These are phyloP conservation scores for Magallana gigas DNA, from an alignment of 1,140 invertebrate species.

Conservation along the genomic window DNA sequence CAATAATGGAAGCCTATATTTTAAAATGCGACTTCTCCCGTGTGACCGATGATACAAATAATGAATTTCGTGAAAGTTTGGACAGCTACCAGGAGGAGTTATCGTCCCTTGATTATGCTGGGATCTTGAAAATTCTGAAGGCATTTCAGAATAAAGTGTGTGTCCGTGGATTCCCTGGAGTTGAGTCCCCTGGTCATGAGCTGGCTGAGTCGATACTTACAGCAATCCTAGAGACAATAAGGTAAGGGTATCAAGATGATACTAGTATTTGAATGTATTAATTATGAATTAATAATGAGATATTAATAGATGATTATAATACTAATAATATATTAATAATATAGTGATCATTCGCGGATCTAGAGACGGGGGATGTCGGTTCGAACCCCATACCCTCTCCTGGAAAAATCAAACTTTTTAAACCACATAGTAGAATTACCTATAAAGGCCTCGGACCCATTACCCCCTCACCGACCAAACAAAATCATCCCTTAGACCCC, in stretches of 20 bases:
- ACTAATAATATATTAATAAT: no score
- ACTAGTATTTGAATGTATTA: no score
- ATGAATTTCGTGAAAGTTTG: neutral
- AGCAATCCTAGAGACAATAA: neutral
- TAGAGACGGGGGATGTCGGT: no score
- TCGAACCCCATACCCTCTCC: no score
- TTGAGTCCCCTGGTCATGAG: neutral
- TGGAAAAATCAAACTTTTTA: no score
- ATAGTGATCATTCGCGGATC: no score
- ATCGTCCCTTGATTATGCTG: neutral
- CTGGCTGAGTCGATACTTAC: neutral
- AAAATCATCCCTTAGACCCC: no score
- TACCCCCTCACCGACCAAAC: no score
- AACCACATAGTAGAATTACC: no score
- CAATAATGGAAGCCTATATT: neutral
- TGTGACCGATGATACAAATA: neutral
- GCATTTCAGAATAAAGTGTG: slow-evolving; percentile 4
- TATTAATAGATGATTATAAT: no score
- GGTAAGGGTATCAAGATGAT: neutral
- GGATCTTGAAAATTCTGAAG: neutral
- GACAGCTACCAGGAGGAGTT: neutral
- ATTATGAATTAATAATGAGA: no score
- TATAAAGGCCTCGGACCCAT: no score
- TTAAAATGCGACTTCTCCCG: neutral
- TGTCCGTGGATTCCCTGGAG: neutral